phyloP scores from a whole-genome alignment of 2,113 vertebrate species.

The Limanda limanda region DNA sequence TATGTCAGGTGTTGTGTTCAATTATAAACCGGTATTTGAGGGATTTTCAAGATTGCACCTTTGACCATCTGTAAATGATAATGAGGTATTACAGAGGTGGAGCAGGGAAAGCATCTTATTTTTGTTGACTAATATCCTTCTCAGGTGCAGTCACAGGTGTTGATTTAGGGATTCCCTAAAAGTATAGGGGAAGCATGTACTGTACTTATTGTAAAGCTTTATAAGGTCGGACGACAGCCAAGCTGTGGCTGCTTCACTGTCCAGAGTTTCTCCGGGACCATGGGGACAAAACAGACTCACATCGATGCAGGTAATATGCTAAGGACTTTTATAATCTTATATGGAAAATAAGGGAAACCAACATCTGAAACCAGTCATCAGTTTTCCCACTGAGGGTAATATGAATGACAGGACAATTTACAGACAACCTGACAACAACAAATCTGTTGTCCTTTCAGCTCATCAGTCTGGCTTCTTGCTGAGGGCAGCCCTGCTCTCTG shows the following conservation, averaged over 20 bases:
- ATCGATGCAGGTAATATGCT: slow-evolving; percentile 56
- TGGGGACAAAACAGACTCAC: slow-evolving; percentile 57
- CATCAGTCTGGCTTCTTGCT: slow-evolving; percentile 49
- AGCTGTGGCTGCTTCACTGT: slow-evolving; percentile 11
- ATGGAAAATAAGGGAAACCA: not conserved
- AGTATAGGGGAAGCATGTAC: slow-evolving; percentile 42
- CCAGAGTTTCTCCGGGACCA: slow-evolving; percentile 45
- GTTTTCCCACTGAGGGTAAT: too few relatives aligned
- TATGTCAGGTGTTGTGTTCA: slow-evolving; percentile 60
- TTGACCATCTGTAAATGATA: slow-evolving; percentile 63
- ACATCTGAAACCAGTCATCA: not conserved
- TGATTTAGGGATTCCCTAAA: slow-evolving; percentile 66
- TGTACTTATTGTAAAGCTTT: slow-evolving; percentile 54
- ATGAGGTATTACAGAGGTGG: slow-evolving; percentile 51
- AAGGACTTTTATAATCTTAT: not conserved
- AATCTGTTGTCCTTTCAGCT: slow-evolving; percentile 23
- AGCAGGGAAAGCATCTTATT: slow-evolving; percentile 64
- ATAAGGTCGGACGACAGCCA: slow-evolving; percentile 46
- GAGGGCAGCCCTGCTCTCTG: slow-evolving; percentile 52
- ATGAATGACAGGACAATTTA: too few relatives aligned
- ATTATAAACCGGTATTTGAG: slow-evolving; percentile 59
- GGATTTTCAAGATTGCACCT: slow-evolving; percentile 72
- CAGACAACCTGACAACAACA: not conserved
- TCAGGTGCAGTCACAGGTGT: slow-evolving; percentile 39
- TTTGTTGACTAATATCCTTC: slow-evolving; percentile 74